phyloP scores from a whole-genome alignment of 2,888 invertebrate species.

The Lasius platythorax region DNA sequence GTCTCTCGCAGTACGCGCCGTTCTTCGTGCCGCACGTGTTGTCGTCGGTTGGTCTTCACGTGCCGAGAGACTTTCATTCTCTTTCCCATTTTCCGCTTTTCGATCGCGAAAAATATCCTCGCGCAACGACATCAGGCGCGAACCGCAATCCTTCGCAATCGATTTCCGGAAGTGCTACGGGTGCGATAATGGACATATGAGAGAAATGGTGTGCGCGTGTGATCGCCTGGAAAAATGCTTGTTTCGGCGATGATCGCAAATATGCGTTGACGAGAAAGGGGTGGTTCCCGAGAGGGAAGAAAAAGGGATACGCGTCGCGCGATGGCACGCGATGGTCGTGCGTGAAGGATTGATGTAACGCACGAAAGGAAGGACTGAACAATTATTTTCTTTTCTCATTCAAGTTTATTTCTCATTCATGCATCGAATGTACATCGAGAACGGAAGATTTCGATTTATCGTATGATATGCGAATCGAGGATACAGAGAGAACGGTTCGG shows the following conservation, averaged over 20 bases:
- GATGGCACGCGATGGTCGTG: conserved; percentile 31
- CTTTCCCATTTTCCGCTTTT: conserved; percentile 6
- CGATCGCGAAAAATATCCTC: background rate
- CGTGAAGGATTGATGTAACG: conserved; percentile 29
- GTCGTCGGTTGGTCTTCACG: conserved; percentile 17
- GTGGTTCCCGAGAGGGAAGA: background rate
- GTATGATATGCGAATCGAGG: conserved; percentile 10
- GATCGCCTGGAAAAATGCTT: background rate
- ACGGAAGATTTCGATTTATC: background rate
- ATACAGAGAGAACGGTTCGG: background rate
- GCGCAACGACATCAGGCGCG: conserved; percentile 3
- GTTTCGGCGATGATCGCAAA: background rate
- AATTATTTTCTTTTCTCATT: background rate
- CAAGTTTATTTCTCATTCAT: background rate
- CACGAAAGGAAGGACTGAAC: conserved; percentile 6
- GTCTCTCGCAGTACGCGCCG: conserved; percentile 64
- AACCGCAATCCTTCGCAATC: background rate
- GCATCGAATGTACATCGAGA: background rate
- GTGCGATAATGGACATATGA: conserved; percentile 33
- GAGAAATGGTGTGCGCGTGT: conserved; percentile 42
- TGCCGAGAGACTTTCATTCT: background rate
- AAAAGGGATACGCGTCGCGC: background rate
- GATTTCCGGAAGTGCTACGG: conserved; percentile 21
- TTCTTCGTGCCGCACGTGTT: conserved; percentile 37
- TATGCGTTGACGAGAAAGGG: conserved; percentile 29